Percentiles rank a stretch among this genome's conserved stretches.
These are phyloP conservation scores for Mycalesis mineus DNA, from an alignment of 2,888 invertebrate genomes.

Conservation along the genomic window DNA sequence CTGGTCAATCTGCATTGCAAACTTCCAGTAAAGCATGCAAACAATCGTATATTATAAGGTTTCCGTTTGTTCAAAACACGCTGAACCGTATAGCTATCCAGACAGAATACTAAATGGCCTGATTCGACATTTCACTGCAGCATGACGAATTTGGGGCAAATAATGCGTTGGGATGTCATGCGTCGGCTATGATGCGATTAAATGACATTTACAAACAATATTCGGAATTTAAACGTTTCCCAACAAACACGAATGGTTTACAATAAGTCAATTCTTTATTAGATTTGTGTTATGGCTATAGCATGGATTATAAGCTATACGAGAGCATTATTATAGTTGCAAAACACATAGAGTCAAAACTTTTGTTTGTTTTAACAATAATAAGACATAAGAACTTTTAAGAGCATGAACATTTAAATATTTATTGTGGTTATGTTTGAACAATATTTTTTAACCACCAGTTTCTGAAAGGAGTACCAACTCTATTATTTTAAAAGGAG, in stretches of 20 bases:
- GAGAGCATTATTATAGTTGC: too few species aligned
- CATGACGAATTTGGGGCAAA: slow-evolving; percentile 11
- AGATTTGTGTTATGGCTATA: too few species aligned
- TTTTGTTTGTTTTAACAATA: too few species aligned
- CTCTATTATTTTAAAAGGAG: too few species aligned
- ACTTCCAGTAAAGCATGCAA: slow-evolving; percentile 54
- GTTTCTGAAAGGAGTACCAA: too few species aligned
- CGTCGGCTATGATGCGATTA: slow-evolving; percentile 54
- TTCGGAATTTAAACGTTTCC: slow-evolving; percentile 2
- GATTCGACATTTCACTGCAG: background rate
- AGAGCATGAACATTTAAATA: too few species aligned
- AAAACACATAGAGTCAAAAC: too few species aligned
- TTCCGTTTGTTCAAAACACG: background rate
- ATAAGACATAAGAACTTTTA: too few species aligned
- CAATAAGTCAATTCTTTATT: background rate
- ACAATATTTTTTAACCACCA: too few species aligned
- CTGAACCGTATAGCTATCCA: background rate
- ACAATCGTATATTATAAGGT: slow-evolving; percentile 35
- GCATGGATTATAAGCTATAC: too few species aligned
- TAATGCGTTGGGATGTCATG: slow-evolving; percentile 41
- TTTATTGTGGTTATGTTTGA: too few species aligned
- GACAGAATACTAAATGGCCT: background rate
- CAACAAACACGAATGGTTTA: background rate
- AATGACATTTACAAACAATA: slow-evolving; percentile 40
- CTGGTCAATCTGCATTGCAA: slow-evolving; percentile 70